Percentiles rank a stretch among this genome's conserved stretches.
These are phyloP conservation scores for Heliconius congener DNA, from an alignment of 1,140 invertebrate genomes.

Conservation along the genomic window DNA sequence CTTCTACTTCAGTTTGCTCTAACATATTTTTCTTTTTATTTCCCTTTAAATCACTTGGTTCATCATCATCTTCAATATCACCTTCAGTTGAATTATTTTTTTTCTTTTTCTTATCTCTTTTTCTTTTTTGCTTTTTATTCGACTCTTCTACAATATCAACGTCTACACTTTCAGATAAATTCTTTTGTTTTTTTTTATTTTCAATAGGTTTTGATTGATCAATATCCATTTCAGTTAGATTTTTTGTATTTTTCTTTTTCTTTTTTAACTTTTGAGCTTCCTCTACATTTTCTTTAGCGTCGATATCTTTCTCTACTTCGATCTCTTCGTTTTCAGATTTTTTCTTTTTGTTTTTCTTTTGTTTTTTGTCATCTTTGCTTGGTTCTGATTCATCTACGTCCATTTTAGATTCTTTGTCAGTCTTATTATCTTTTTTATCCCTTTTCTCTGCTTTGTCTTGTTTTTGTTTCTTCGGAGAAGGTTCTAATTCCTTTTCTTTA, in stretches of 20 bases:
- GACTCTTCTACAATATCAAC: not conserved
- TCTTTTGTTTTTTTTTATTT: conserved; percentile 31
- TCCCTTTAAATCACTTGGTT: not conserved
- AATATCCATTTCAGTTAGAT: conserved; percentile 19
- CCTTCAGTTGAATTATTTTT: not conserved
- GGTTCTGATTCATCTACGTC: conserved; percentile 26
- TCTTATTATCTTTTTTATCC: conserved; percentile 19
- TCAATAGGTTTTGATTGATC: conserved; percentile 31
- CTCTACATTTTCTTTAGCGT: not conserved
- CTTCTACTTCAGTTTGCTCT: conserved; percentile 23
- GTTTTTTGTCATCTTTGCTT: conserved; percentile 26
- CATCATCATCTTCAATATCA: not conserved
- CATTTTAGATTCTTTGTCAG: conserved; percentile 21
- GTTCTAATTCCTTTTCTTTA: conserved; percentile 13
- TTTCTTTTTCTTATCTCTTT: conserved; percentile 33
- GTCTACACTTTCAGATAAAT: conserved; percentile 20
- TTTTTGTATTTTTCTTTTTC: conserved; percentile 29
- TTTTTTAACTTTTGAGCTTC: conserved; percentile 28
- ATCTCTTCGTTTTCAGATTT: conserved; percentile 16
- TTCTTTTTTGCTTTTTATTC: conserved; percentile 18
- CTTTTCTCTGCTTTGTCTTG: conserved; percentile 17
- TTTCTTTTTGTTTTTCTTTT: conserved; percentile 38
- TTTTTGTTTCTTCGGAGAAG: conserved; percentile 16
- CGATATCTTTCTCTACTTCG: conserved; percentile 3
- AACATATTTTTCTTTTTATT: not conserved